Conservation (phyloP, 2,113 vertebrate genomes). For the Mohoua ochrocephala region DNA sequence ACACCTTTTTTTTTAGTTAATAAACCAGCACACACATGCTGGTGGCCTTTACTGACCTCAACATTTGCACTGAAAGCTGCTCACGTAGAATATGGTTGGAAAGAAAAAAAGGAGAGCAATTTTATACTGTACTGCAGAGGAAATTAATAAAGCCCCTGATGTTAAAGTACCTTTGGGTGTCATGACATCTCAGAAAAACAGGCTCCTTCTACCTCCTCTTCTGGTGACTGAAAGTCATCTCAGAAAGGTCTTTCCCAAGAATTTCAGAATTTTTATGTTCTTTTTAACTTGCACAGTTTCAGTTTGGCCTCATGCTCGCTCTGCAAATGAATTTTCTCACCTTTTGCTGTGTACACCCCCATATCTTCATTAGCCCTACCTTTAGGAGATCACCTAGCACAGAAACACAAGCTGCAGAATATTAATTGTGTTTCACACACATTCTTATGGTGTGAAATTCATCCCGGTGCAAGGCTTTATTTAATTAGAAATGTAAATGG, state of each 20-base stretch:
- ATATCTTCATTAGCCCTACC: background rate
- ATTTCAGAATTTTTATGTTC: background rate
- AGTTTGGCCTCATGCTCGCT: background rate
- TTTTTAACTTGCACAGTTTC: background rate
- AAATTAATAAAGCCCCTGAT: background rate
- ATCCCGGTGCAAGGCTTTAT: background rate
- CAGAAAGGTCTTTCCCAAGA: background rate
- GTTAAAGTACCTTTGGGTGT: background rate
- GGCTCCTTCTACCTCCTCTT: background rate
- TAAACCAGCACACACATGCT: background rate
- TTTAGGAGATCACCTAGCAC: background rate
- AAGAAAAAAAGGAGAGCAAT: background rate
- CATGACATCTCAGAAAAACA: background rate
- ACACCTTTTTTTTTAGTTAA: background rate
- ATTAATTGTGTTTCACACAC: background rate
- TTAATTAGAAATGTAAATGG: background rate
- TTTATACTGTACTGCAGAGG: background rate
- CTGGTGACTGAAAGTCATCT: background rate
- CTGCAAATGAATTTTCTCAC: constrained; percentile 2
- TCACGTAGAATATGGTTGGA: background rate
- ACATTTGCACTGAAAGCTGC: background rate
- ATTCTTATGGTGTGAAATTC: background rate
- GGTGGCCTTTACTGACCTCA: background rate
- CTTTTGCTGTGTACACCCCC: background rate
- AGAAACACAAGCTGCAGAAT: background rate